phyloP scores from a whole-genome alignment of 2,888 invertebrate genomes.

The Molorchus minor region DNA sequence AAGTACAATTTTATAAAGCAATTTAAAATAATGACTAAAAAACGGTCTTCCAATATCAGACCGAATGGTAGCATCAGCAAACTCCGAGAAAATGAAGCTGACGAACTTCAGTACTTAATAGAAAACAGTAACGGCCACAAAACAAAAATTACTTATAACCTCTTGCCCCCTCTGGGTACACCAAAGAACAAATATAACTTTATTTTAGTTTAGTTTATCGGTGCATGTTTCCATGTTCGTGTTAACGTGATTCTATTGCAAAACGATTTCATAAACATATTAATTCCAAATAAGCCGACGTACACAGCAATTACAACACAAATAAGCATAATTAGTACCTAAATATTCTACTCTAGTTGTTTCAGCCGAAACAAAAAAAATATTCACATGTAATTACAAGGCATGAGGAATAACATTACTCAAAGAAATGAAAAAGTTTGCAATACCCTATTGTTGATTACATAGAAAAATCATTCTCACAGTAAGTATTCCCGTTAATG shows the following conservation, averaged over 20 bases:
- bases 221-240: not conserved
- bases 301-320: conserved; percentile 7
- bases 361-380: conserved; percentile 24
- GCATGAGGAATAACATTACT: conserved; percentile 23
- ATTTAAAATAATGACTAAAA: too few species aligned
- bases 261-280: conserved; percentile 11
- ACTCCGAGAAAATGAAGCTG: too few species aligned
- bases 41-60: too few species aligned
- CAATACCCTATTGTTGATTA: conserved; percentile 29
- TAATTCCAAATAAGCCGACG: conserved; percentile 12
- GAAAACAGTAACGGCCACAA: too few species aligned
- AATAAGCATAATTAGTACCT: conserved; percentile 27
- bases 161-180: too few species aligned
- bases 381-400: conserved; percentile 29
- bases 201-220: not conserved
- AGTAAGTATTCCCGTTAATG: conserved; percentile 34
- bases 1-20: too few species aligned
- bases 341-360: conserved; percentile 28
- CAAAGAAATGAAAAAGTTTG: conserved; percentile 22
- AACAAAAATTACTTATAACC: too few species aligned
- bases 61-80: too few species aligned
- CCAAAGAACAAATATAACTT: not conserved
- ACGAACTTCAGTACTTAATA: too few species aligned
- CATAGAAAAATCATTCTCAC: conserved; percentile 35
- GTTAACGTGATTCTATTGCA: conserved; percentile 17